Evolutionary conservation across 1,140 invertebrate species (phyloP), one percentile per base, ranked within the genome.

Genomic region (Drosophila ironensis): DNA sequence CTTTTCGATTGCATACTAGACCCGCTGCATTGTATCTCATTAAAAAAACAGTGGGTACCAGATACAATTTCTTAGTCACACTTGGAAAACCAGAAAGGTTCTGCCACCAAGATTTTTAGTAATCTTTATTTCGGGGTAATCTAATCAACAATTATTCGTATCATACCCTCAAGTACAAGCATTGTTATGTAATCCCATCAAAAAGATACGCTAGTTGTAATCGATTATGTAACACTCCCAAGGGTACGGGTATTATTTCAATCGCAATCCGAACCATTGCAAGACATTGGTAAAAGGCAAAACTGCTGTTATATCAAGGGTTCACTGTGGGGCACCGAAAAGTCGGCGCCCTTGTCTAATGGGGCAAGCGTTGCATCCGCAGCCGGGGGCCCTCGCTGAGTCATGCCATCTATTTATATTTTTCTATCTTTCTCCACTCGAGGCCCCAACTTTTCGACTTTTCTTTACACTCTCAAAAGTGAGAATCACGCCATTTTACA

Each of bases 401-500:
- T 81, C 54, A 82, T 41, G 27, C 20, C 41, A 42, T 47, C 47
- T 33, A 59, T 40, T 45, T 67, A 38, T 33, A 33, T 33, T 33
- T 46, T 40, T 42, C 25, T 54, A 44, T 54, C 41, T 68, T 68
- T 68, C 64, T 54, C 40, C 38, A 30, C 47, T 56, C 33, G 14
- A n/a, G 19, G 44, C 3, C 6, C 42, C 19, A 20, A 46, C 44
- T 51, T 51, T 53, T 12, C 27, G 12, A 40, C 24, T 60, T 78
- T 81, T 71, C 72, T 63, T 63, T 25, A 16, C 40, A 38, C 37
- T 52, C 54, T 16, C 6, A 12, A 33, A 30, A 72, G 51, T 6
- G 33, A 37, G 33, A 74, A 70, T 81, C 53, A 81, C 66, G 59
- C 76, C 54, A 61, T 67, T 35, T 56, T 20, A 19, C 42, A 16